A percentile compares a stretch with the other conserved stretches of the same genome.
Evolutionary conservation across 2,113 vertebrate species (phyloP).

Genomic region (Melanocharis versteri): DNA sequence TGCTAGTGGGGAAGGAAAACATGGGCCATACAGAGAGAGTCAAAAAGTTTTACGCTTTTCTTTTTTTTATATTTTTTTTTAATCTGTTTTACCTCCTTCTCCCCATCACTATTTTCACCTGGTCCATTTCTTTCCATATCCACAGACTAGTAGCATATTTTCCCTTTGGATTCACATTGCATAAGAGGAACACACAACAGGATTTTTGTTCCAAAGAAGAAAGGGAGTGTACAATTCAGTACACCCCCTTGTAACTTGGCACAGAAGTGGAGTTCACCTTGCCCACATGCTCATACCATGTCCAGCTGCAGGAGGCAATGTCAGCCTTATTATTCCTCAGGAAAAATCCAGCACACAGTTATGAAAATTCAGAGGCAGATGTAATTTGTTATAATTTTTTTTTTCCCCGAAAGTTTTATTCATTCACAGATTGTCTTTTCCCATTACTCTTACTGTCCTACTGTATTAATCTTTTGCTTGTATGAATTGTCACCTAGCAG

Average conservation of each 20-base stretch:
- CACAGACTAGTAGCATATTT: not conserved
- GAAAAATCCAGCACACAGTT: not conserved
- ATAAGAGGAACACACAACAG: not conserved
- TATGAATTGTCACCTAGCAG: not conserved
- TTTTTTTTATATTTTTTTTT: not conserved
- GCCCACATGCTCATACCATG: rapidly evolving
- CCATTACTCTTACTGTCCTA: not conserved
- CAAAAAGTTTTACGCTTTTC: not conserved
- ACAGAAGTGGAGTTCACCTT: not conserved
- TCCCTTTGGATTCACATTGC: not conserved
- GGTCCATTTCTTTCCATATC: not conserved
- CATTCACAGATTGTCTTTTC: not conserved
- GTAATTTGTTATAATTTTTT: not conserved
- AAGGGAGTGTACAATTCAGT: not conserved
- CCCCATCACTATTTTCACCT: not conserved
- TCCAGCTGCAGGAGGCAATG: not conserved
- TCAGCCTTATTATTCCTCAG: not conserved
- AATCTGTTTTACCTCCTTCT: not conserved
- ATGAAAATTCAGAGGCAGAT: not conserved
- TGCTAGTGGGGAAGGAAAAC: not conserved
- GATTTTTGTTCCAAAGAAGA: not conserved
- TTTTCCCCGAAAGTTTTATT: not conserved
- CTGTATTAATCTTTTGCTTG: not conserved
- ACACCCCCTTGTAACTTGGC: not conserved
- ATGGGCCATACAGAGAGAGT: rapidly evolving